Evolutionary conservation across 1,140 invertebrate species (phyloP).

Genomic region (Triops longicaudatus): DNA sequence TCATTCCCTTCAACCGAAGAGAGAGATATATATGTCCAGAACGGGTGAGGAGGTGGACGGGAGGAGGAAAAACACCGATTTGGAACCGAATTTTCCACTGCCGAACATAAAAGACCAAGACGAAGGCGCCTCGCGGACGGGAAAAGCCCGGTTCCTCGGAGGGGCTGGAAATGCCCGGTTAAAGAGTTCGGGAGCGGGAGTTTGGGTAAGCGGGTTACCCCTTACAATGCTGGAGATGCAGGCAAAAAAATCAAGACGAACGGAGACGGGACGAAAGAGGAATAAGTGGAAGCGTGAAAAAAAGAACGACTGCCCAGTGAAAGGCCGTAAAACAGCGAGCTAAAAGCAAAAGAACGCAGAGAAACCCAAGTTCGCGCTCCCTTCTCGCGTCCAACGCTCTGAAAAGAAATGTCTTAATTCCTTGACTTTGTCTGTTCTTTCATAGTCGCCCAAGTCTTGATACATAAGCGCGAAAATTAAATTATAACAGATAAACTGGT

Average conservation of each 20-base stretch:
- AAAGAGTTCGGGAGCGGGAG: conserved; percentile 10
- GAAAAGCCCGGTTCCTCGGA: background rate
- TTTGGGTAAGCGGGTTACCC: conserved; percentile 10
- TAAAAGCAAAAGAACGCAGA: background rate
- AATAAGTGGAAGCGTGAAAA: background rate
- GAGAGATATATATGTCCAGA: background rate
- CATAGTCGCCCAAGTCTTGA: background rate
- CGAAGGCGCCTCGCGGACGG: background rate
- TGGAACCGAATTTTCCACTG: background rate
- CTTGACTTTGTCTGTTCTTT: background rate
- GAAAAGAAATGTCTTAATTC: background rate
- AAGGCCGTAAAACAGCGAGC: background rate
- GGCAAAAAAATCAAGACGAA: background rate
- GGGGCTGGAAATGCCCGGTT: conserved; percentile 5
- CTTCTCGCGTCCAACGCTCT: background rate
- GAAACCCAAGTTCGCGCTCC: background rate
- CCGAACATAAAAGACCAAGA: background rate
- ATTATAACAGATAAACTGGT: background rate
- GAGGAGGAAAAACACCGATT: background rate
- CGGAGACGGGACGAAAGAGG: background rate
- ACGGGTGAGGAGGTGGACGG: background rate
- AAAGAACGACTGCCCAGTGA: background rate
- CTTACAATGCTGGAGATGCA: background rate
- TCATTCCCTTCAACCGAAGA: background rate
- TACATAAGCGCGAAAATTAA: background rate